Percentiles rank a stretch among this genome's conserved stretches.
Evolutionary conservation across 2,888 invertebrate genomes (phyloP).

Genomic region (Catocala fraxini): DNA sequence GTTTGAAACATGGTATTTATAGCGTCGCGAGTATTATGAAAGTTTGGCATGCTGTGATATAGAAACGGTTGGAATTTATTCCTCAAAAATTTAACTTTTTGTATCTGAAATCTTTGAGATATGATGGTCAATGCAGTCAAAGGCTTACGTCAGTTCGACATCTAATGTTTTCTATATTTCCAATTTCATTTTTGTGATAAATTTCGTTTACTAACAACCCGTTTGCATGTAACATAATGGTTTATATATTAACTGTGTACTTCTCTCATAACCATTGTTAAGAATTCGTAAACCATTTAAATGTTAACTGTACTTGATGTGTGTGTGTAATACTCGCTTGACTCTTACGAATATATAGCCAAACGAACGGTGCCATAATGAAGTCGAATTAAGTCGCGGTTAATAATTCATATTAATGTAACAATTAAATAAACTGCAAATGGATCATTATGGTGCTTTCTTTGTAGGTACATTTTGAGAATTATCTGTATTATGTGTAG

Average conservation of each 20-base stretch:
- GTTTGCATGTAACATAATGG: conserved; percentile 34
- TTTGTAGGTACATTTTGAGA: conserved; percentile 10
- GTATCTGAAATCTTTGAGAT: conserved; percentile 53
- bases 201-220: conserved; percentile 64
- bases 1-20: conserved; percentile 55
- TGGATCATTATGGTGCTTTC: conserved; percentile 30
- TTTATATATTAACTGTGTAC: conserved; percentile 20
- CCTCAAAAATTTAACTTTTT: conserved; percentile 53
- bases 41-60: conserved; percentile 78
- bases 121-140: conserved; percentile 59
- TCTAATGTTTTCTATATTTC: conserved; percentile 56
- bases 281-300: conserved; percentile 28
- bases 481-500: conserved; percentile 17
- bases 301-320: conserved; percentile 16
- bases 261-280: conserved; percentile 20
- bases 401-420: conserved; percentile 6
- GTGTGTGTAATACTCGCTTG: conserved; percentile 21
- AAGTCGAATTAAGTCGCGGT: conserved; percentile 5
- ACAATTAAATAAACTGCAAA: conserved; percentile 6
- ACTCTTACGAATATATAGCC: conserved; percentile 20
- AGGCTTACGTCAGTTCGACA: conserved; percentile 66
- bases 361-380: conserved; percentile 32
- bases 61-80: conserved; percentile 60
- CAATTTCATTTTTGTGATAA: conserved; percentile 72
- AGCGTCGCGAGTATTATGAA: conserved; percentile 44